A percentile compares a stretch with the other conserved stretches of the same genome.
Conservation (phyloP, 2,797 vertebrate species). For the Hydrophis major region DNA sequence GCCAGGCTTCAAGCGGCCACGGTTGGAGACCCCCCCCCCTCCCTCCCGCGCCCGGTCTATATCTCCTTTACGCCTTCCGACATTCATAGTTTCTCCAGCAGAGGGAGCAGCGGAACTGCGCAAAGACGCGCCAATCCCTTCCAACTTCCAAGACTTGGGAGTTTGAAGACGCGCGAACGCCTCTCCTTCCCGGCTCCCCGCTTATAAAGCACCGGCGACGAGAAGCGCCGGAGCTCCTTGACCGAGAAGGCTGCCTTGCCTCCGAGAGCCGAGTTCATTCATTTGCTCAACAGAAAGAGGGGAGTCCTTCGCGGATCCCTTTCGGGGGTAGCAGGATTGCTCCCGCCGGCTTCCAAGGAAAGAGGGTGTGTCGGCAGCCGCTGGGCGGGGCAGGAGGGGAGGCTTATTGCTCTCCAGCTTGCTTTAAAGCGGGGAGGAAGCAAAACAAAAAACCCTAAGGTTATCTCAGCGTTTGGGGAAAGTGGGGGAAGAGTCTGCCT, state of each 20-base stretch:
- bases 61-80: neutral
- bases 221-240: no score
- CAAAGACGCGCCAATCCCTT: slow-evolving; percentile 40
- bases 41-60: neutral
- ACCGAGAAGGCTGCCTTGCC: neutral
- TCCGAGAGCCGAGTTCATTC: slow-evolving; percentile 45
- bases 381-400: neutral
- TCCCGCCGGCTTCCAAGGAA: neutral
- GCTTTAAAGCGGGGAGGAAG: neutral
- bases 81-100: slow-evolving; percentile 31
- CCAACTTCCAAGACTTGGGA: slow-evolving; percentile 25
- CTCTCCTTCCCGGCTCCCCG: neutral
- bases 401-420: neutral
- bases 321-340: neutral
- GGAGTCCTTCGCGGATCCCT: neutral
- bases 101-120: slow-evolving; percentile 55
- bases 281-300: slow-evolving; percentile 45
- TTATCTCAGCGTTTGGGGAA: neutral
- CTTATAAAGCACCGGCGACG: neutral
- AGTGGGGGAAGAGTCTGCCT: neutral
- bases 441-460: neutral
- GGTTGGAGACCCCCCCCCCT: no score
- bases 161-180: neutral
- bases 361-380: no score
- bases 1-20: no score